phyloP scores from a whole-genome alignment of 1,140 invertebrate genomes.

The Oppia nitens region DNA sequence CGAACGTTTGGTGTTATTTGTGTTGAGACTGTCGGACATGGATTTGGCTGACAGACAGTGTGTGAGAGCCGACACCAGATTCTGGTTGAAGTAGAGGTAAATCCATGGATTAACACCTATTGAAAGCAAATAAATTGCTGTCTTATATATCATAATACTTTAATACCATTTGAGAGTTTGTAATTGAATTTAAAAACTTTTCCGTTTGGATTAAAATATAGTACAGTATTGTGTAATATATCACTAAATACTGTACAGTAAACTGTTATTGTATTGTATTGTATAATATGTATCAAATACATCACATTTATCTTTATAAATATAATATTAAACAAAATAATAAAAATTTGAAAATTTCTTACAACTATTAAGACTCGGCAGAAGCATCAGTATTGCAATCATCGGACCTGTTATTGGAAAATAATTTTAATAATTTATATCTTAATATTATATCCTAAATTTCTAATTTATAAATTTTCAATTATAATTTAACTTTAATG shows the following conservation, averaged over 20 bases:
- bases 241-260: too few species aligned
- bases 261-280: too few species aligned
- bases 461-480: neutral
- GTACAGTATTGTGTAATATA: too few species aligned
- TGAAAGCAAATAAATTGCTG: neutral
- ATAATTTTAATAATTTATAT: neutral
- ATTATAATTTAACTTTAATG: neutral
- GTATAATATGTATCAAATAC: neutral
- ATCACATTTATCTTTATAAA: neutral
- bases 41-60: neutral
- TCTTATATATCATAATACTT: too few species aligned
- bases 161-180: too few species aligned
- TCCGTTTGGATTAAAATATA: too few species aligned
- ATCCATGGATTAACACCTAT: constrained; percentile 55
- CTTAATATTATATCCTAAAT: too few species aligned
- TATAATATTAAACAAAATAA: neutral
- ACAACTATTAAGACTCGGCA: constrained; percentile 57
- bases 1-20: neutral
- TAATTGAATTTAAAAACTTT: too few species aligned
- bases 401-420: constrained; percentile 35
- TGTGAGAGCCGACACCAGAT: constrained; percentile 27
- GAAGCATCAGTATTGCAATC: constrained; percentile 46
- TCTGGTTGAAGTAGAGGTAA: constrained; percentile 50
- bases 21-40: neutral
- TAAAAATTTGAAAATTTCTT: too few species aligned